These are phyloP conservation scores for Campylorhamphus procurvoides DNA, from an alignment of 2,113 vertebrate species.

Conservation along the genomic window DNA sequence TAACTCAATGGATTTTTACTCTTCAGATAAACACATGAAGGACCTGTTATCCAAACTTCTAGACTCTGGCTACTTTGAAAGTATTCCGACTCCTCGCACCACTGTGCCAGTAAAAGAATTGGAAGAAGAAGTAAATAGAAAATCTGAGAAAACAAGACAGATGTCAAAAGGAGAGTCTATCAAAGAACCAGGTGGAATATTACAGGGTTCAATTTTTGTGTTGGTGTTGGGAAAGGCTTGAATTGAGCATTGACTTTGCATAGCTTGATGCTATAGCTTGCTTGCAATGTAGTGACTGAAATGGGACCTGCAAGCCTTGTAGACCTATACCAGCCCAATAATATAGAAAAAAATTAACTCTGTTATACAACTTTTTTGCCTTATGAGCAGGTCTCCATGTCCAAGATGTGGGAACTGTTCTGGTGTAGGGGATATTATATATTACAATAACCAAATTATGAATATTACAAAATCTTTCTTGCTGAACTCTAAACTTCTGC, in stretches of 20 bases:
- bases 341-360: neutral
- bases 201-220: neutral
- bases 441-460: neutral
- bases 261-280: neutral
- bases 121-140: conserved; percentile 65
- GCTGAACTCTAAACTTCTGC: neutral
- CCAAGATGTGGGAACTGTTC: neutral
- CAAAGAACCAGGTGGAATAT: conserved; percentile 73
- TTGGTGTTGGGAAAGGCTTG: neutral
- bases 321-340: neutral
- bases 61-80: conserved; percentile 89
- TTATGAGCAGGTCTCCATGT: neutral
- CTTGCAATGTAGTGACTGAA: neutral
- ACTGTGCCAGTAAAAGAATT: conserved; percentile 58
- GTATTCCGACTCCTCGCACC: conserved; percentile 77
- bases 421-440: neutral
- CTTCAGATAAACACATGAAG: conserved; percentile 88
- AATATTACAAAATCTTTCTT: neutral
- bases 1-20: neutral
- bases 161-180: conserved; percentile 60
- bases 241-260: neutral
- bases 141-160: conserved; percentile 67
- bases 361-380: neutral
- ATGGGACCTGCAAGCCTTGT: neutral
- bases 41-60: conserved; percentile 84